Conservation (phyloP, 2,797 vertebrate genomes). For the Coccyzus lansbergi region DNA sequence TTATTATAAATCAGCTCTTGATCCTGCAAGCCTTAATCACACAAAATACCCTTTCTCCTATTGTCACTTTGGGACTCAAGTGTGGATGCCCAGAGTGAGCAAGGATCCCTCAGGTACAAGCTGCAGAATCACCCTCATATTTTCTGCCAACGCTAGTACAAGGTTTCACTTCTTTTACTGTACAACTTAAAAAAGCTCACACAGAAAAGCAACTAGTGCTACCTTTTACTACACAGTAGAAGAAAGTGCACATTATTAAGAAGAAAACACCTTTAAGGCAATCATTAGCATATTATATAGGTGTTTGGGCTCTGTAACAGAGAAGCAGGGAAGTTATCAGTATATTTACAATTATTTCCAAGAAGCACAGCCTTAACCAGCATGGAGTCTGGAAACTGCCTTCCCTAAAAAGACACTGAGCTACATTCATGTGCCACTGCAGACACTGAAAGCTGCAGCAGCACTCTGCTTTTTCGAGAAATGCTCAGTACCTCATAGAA, state of each 20-base stretch:
- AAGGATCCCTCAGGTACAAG: neutral
- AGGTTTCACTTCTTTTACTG: slow-evolving; percentile 2
- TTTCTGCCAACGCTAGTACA: neutral
- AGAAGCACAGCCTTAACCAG: neutral
- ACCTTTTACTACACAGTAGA: neutral
- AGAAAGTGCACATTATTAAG: neutral
- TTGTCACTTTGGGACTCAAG: neutral
- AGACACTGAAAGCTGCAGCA: neutral
- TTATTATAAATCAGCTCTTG: neutral
- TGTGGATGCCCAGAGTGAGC: neutral
- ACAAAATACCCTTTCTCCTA: neutral
- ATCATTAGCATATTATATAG: neutral
- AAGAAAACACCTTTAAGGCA: neutral
- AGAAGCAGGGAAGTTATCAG: neutral
- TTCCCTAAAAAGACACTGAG: neutral
- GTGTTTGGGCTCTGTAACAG: neutral
- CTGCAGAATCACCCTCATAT: neutral
- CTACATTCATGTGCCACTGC: neutral
- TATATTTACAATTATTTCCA: neutral
- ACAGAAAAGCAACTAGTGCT: neutral
- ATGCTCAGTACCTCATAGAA: neutral
- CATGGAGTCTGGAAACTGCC: neutral
- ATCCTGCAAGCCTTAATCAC: neutral
- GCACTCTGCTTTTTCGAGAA: neutral
- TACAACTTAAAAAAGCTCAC: neutral